A percentile compares a stretch with the other conserved stretches of the same genome.
phyloP scores from a whole-genome alignment of 2,888 invertebrate genomes.

The Sesia bembeciformis region DNA sequence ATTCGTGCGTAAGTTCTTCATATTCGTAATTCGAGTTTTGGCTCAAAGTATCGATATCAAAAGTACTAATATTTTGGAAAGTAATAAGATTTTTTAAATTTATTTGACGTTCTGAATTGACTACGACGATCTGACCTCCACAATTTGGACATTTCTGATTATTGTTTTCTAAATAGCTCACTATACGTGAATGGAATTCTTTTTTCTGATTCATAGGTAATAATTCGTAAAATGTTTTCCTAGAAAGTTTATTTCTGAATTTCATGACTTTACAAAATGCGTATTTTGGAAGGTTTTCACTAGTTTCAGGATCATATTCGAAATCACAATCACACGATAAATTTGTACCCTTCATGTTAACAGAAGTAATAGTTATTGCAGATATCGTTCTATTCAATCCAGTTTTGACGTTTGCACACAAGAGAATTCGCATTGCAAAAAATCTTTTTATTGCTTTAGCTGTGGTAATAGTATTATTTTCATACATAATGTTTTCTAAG shows the following conservation, averaged over 20 bases:
- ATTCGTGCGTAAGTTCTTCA: no score
- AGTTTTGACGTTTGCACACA: constrained; percentile 57
- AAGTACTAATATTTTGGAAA: neutral
- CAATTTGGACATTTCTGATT: constrained; percentile 68
- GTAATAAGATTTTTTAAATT: neutral
- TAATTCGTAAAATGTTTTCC: constrained; percentile 68
- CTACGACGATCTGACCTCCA: constrained; percentile 49
- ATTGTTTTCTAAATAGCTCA: constrained; percentile 61
- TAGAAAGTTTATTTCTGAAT: constrained; percentile 67
- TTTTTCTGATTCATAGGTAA: constrained; percentile 70
- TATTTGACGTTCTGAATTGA: constrained; percentile 24
- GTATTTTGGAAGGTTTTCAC: constrained; percentile 59
- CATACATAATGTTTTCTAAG: constrained; percentile 69
- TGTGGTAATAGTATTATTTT: constrained; percentile 59
- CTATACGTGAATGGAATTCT: constrained; percentile 69
- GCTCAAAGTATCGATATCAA: neutral
- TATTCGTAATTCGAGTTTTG: neutral
- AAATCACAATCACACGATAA: constrained; percentile 50
- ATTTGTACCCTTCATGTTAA: constrained; percentile 14
- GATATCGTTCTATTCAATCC: constrained; percentile 20
- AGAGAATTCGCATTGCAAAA: constrained; percentile 68
- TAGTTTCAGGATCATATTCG: constrained; percentile 39
- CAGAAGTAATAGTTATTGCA: constrained; percentile 14
- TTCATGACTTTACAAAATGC: constrained; percentile 74
- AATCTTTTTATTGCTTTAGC: constrained; percentile 71